Base-by-base conservation (phyloP, 2,113 vertebrate genomes). In the Hypocryptadius cinnamomeus region DNA sequence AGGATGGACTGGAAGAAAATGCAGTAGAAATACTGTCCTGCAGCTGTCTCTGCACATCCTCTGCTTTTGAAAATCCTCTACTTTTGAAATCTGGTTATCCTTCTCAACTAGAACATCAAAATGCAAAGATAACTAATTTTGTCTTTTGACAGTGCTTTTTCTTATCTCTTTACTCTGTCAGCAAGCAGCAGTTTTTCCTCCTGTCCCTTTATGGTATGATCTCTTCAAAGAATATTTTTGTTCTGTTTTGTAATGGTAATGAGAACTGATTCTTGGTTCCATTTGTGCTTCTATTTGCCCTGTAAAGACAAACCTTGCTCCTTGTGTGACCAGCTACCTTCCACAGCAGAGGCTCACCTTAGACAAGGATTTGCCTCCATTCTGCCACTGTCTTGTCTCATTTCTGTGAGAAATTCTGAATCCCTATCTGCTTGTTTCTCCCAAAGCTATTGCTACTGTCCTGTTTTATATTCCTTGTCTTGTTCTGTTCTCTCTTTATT, bases 1-100 rank as follows among this genome's bases (percentile, higher is more conserved):
- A 90, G 64, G 84, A 87, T 85, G 74, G 68, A 27, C 74, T 93
- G 85, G 81, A 93, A 93, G 56, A 93, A 95, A 96, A 78, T 78
- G 51, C 59, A 72, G 30, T 57, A 77, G 74, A 77, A 92, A 73
- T 87, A 63, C 66, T 83, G 85, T 48, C 91, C 89, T 91, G 79
- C 42, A 87, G 78, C 91, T 94, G 84, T 85, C 70, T 72, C 59
- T 91, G 73, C 30, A 70, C 12, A 91, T 87, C 74, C 59, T 63
- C 54, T 85, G 22, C 87, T 91, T 95, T 77, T 95, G 70, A 90
- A 77, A 65, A 91, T 91, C 81, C 70, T 73, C 42, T 86, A 13
- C 85, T 91, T 96, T 85, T 95, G 66, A 93, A 69, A 65, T 84
- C 48, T 79, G 37, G 24, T 85, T 89, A 30, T 79, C 37, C 13